These are phyloP conservation scores for Catonia carolina DNA, from an alignment of 2,888 invertebrate species.

Conservation along the genomic window DNA sequence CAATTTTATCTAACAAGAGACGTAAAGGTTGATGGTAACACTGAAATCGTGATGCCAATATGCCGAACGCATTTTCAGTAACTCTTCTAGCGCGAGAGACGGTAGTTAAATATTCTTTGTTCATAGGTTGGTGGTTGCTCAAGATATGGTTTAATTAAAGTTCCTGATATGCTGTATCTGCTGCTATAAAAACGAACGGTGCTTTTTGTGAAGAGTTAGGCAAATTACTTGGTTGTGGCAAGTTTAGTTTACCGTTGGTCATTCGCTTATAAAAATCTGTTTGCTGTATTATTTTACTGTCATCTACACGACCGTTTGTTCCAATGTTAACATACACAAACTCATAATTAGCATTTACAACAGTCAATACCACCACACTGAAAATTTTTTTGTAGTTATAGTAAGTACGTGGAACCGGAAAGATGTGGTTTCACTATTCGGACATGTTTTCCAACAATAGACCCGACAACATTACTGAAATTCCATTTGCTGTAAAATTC, in stretches of 20 bases:
- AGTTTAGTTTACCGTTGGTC: background rate
- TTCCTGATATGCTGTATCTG: background rate
- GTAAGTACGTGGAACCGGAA: background rate
- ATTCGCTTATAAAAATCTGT: background rate
- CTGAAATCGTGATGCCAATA: background rate
- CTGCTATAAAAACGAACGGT: background rate
- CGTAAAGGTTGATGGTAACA: background rate
- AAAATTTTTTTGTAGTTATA: constrained; percentile 3
- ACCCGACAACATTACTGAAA: constrained; percentile 2
- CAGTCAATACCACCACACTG: background rate
- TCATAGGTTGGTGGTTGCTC: background rate
- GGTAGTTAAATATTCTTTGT: background rate
- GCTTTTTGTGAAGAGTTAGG: background rate
- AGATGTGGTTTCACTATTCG: background rate
- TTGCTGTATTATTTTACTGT: background rate
- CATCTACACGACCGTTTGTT: background rate
- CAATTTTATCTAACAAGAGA: background rate
- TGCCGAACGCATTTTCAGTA: background rate
- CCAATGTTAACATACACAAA: background rate
- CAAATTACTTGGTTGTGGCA: background rate
- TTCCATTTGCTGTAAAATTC: background rate
- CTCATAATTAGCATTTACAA: background rate
- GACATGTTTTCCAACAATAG: background rate
- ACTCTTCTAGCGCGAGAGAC: constrained; percentile 1
- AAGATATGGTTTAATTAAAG: constrained; percentile 5